Conservation (phyloP, 2,797 vertebrate genomes). For the Spheniscus humboldti region DNA sequence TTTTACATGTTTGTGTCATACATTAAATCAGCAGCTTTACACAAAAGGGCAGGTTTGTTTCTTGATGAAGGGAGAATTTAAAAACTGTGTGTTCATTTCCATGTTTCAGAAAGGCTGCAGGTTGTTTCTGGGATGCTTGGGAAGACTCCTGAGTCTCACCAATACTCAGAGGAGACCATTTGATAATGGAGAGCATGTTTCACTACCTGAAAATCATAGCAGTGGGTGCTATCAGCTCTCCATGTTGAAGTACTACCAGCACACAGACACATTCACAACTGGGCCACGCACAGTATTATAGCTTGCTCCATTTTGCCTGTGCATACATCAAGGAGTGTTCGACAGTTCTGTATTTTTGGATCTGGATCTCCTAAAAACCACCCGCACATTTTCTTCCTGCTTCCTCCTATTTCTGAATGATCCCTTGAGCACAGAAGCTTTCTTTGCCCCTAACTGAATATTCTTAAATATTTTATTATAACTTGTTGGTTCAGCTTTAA, state of each 20-base stretch:
- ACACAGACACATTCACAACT: not conserved
- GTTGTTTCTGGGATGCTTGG: not conserved
- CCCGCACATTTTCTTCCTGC: not conserved
- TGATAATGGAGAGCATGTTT: not conserved
- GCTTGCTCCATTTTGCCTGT: not conserved
- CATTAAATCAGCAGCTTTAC: not conserved
- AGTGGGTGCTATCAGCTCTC: not conserved
- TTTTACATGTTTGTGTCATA: not conserved
- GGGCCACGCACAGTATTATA: not conserved
- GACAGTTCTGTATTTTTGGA: not conserved
- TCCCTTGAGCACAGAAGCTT: not conserved
- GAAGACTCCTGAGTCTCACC: not conserved
- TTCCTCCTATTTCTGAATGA: not conserved
- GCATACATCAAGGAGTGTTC: not conserved
- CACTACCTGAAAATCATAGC: not conserved
- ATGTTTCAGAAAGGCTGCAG: not conserved
- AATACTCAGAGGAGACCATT: not conserved
- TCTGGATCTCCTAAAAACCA: not conserved
- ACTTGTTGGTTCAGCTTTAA: not conserved
- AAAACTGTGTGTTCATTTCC: not conserved
- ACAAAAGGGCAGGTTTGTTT: rapidly evolving
- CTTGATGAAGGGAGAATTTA: not conserved
- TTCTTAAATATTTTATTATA: constrained; percentile 12
- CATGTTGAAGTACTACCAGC: not conserved
- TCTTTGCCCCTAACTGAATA: not conserved